Conservation (phyloP, 1,140 invertebrate genomes). For the Myzus persicae region DNA sequence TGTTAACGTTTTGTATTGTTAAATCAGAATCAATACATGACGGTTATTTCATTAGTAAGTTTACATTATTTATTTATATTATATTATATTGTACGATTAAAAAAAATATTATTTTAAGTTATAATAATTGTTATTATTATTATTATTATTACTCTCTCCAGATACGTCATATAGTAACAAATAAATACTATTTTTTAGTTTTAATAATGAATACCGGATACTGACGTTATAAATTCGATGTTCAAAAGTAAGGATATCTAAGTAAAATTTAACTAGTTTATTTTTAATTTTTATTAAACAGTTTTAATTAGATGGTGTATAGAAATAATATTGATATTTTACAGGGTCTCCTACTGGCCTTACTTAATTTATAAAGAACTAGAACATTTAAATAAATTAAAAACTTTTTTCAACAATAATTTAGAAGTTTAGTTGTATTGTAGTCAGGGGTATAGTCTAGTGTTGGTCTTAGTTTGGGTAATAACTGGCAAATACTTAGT, state of each 20-base stretch:
- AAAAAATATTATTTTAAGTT: not conserved
- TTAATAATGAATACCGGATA: not conserved
- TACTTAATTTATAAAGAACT: not conserved
- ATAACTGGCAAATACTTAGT: not conserved
- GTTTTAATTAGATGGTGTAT: not conserved
- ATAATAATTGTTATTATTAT: not conserved
- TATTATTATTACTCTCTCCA: not conserved
- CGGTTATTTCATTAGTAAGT: slow-evolving; percentile 38
- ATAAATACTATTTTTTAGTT: not conserved
- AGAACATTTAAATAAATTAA: not conserved
- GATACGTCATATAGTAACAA: not conserved
- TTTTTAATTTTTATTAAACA: not conserved
- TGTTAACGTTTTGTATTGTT: not conserved
- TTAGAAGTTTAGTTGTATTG: not conserved
- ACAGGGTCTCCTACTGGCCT: not conserved
- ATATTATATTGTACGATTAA: not conserved
- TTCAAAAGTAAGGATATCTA: not conserved
- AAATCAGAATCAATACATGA: not conserved
- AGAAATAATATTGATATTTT: not conserved
- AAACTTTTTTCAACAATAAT: not conserved
- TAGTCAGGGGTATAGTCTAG: not conserved
- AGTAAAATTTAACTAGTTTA: not conserved
- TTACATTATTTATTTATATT: not conserved
- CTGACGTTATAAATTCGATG: not conserved
- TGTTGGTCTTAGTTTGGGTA: not conserved